A percentile compares a stretch with the other conserved stretches of the same genome.
Evolutionary conservation across 2,888 invertebrate species (phyloP).

Genomic region (Sminthurides aquaticus): DNA sequence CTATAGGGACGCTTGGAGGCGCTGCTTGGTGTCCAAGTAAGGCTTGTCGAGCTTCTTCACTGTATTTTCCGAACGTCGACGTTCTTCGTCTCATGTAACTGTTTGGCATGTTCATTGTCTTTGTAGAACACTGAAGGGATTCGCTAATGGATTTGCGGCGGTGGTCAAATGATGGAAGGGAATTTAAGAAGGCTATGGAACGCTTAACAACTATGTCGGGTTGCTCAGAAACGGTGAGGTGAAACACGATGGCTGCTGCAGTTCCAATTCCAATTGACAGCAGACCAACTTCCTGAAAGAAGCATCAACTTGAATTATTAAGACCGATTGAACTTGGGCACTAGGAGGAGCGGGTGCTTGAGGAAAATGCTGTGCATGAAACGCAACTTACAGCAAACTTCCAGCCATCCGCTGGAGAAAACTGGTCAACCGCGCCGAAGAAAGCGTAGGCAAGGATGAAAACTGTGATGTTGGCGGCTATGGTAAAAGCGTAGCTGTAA

Average conservation of each 20-base stretch:
- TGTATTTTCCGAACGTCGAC: slow-evolving; percentile 17
- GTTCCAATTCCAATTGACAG: slow-evolving; percentile 61
- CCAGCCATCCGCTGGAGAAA: slow-evolving; percentile 51
- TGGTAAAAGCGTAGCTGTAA: slow-evolving; percentile 75
- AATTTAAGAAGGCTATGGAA: slow-evolving; percentile 25
- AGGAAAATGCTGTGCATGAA: too few species aligned
- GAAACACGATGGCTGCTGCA: slow-evolving; percentile 63
- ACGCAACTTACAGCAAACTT: slow-evolving; percentile 46
- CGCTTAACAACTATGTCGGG: slow-evolving; percentile 34
- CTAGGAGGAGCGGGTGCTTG: too few species aligned
- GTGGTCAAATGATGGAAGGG: slow-evolving; percentile 20
- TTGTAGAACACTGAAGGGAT: slow-evolving; percentile 17
- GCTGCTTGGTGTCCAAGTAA: slow-evolving; percentile 9
- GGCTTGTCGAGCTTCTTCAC: slow-evolving; percentile 21
- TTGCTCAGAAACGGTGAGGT: slow-evolving; percentile 59
- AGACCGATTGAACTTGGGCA: too few species aligned
- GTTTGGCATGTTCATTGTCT: not conserved
- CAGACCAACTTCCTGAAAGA: slow-evolving; percentile 55
- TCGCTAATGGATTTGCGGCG: slow-evolving; percentile 15
- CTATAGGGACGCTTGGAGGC: not conserved
- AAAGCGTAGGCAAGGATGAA: slow-evolving; percentile 71
- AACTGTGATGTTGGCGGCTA: slow-evolving; percentile 74
- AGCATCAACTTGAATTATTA: not conserved
- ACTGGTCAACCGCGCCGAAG: slow-evolving; percentile 55
- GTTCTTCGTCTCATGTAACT: slow-evolving; percentile 2